Evolutionary conservation across 2,888 invertebrate species (phyloP).

Genomic region (Xanthia togata): DNA sequence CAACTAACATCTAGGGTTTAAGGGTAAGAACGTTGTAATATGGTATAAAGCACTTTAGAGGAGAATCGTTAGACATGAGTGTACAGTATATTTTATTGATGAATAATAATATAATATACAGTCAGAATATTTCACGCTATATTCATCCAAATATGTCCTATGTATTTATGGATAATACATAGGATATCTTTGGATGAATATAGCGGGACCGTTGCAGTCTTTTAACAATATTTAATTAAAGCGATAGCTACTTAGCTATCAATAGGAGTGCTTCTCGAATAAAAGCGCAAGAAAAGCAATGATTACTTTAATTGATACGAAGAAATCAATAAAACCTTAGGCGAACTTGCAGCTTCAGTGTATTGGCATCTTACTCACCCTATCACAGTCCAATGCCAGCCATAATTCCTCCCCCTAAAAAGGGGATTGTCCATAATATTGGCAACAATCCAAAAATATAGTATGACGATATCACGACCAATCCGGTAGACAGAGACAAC

Average conservation of each 20-base stretch:
- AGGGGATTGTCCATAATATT: neutral
- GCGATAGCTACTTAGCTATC: too few relatives aligned
- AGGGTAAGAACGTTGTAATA: neutral
- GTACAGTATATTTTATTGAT: too few relatives aligned
- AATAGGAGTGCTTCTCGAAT: too few relatives aligned
- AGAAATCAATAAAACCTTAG: too few relatives aligned
- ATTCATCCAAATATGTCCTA: too few relatives aligned
- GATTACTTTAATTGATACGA: neutral
- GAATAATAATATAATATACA: too few relatives aligned
- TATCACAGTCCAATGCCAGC: neutral
- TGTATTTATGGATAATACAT: neutral
- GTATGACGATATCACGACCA: neutral
- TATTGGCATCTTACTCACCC: neutral
- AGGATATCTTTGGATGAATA: too few relatives aligned
- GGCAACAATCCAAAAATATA: neutral
- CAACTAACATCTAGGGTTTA: neutral
- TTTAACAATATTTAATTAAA: neutral
- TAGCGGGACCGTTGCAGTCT: too few relatives aligned
- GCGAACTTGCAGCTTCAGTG: neutral
- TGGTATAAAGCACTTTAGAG: too few relatives aligned
- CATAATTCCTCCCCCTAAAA: neutral
- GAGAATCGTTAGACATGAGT: neutral
- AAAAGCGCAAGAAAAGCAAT: neutral
- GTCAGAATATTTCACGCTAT: neutral
- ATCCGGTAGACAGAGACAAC: neutral